phyloP scores from a whole-genome alignment of 2,113 vertebrate species.

The Sapayoa aenigma region DNA sequence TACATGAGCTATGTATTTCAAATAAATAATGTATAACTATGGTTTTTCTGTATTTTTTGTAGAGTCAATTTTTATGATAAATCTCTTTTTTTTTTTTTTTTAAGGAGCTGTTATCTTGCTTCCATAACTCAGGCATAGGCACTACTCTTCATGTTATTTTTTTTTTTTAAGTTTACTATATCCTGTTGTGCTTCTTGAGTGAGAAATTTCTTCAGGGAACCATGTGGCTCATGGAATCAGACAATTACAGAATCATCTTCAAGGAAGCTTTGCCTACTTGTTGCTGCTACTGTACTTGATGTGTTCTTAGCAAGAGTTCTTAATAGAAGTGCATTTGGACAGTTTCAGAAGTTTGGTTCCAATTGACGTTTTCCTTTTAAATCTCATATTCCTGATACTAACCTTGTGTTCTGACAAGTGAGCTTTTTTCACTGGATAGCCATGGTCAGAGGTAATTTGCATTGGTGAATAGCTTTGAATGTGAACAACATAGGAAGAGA shows the following conservation, averaged over 20 bases:
- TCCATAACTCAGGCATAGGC: neutral
- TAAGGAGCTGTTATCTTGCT: neutral
- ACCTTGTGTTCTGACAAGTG: conserved; percentile 12
- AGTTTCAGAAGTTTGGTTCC: neutral
- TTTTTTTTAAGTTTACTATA: neutral
- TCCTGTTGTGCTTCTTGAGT: neutral
- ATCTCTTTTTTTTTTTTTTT: neutral
- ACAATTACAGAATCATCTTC: neutral
- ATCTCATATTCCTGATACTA: neutral
- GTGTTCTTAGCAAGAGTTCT: neutral
- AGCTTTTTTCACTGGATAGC: conserved; percentile 3
- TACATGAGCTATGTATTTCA: neutral
- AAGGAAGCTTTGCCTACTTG: neutral
- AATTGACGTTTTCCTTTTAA: neutral
- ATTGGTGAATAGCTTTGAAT: neutral
- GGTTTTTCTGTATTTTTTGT: neutral
- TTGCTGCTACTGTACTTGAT: neutral
- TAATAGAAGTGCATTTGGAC: neutral
- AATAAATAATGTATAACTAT: neutral
- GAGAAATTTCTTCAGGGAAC: neutral
- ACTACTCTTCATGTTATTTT: neutral
- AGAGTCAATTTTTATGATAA: neutral
- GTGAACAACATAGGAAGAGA: neutral
- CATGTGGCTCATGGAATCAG: neutral
- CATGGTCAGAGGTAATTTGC: neutral